Evolutionary conservation across 2,113 vertebrate genomes (phyloP), one percentile per base, ranked within the genome.

Genomic region (Numida meleagris): DNA sequence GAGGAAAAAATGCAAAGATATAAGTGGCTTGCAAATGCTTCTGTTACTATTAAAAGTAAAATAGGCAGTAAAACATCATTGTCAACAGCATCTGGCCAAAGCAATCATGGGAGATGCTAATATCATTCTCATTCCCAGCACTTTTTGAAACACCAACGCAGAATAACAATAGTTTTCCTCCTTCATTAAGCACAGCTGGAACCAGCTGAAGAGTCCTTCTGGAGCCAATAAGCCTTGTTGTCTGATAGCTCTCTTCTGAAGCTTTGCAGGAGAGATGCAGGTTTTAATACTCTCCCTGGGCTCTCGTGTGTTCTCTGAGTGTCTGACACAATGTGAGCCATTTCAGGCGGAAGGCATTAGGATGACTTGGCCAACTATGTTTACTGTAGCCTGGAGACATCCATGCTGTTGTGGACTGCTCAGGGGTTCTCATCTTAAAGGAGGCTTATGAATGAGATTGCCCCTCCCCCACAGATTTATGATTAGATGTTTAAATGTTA

Each of bases 1-100:
- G 50, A 53, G 73, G n/a, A n/a, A 83, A 85, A 83, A 86, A 63
- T 29, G 17, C 46, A 77, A 81, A 66, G 42, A 50, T 61, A 51
- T 45, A 86, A 94, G 51, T 86, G 86, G 61, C 34, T 90, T 83
- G 40, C 38, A 71, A 78, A 74, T 74, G 55, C 50, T 89, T 83
- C 45, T 45, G 75, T 91, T 88, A 62, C 72, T 89, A 36, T 82
- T 90, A 70, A 77, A 62, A n/a, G 55, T 38, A 79, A 86, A 85
- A 70, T 19, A 80, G 53, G 29, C 77, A 61, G 58, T 29, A 65
- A 75, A 70, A 86, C 33, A 70, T 42, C 27, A 38, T 53, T 88
- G 73, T 71, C 57, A 81, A 12, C 50, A 34, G 21, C 89, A 88
- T 88, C 83, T 92, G 93, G 73, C 65, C 76, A 53, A 65, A 85